phyloP scores from a whole-genome alignment of 2,797 vertebrate species.

The Clarias laeviceps region DNA sequence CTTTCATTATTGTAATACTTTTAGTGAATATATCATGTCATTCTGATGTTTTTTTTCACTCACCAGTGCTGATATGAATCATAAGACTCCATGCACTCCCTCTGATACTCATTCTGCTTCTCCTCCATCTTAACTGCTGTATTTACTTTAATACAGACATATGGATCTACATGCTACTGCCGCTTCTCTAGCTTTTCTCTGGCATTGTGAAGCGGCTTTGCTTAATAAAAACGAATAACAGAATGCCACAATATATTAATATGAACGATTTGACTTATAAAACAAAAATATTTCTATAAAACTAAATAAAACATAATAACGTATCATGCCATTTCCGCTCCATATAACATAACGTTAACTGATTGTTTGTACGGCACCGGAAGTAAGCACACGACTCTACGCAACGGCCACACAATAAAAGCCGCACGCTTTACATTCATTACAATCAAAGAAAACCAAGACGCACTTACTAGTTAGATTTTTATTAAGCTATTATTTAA shows the following conservation, averaged over 20 bases:
- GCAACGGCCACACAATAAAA: neutral
- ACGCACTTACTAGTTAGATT: constrained; percentile 20
- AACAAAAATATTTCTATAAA: neutral
- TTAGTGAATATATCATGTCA: neutral
- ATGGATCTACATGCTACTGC: constrained; percentile 62
- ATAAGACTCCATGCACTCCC: constrained; percentile 76
- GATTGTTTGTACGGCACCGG: neutral
- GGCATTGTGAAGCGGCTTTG: neutral
- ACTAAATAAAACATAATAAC: no score
- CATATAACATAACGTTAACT: neutral
- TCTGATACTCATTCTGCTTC: constrained; percentile 75
- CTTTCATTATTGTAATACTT: neutral
- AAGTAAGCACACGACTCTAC: neutral
- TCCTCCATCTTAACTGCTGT: constrained; percentile 76
- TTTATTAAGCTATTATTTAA: neutral
- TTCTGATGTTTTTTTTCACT: constrained; percentile 58
- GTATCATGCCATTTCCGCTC: neutral
- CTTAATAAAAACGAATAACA: neutral
- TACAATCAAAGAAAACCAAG: neutral
- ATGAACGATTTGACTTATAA: neutral
- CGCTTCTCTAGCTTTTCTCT: neutral
- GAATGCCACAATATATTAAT: neutral
- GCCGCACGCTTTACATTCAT: neutral
- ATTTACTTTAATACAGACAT: constrained; percentile 69
- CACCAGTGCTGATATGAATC: constrained; percentile 81